Base-by-base conservation (phyloP, 2,797 vertebrate species). In the Gymnocypris eckloni region DNA sequence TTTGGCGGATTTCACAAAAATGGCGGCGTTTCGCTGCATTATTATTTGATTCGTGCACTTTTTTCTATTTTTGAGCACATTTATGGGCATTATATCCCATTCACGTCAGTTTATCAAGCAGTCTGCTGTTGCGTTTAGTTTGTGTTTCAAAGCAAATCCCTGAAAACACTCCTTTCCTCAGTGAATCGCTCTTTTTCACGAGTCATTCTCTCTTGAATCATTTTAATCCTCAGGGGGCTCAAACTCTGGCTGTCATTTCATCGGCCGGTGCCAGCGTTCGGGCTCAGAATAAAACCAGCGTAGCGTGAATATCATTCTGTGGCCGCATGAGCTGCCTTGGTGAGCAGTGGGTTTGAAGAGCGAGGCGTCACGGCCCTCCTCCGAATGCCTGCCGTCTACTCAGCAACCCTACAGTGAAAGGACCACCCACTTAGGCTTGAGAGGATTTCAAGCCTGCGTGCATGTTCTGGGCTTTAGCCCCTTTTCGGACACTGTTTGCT, bases 401-500 rank as follows among this genome's bases (percentile, higher is more conserved):
- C 94, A 90, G 95, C 94, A 95, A 95, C 95, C 89, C 94, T 93
- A 92, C 95, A 94, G 93, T 94, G 93, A 96, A 94, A 94, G 93
- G 96, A 96, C 96, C 96, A 96, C 96, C 95, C 96, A 96, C 95
- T 95, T 94, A 94, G 96, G 95, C 89, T 93, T 94, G 95, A 94
- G 93, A 94, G 94, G 94, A 94, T 94, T 95, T 95, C 92, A 92
- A 94, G 92, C 92, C 91, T 93, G 92, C 92, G 92, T 93, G 94
- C 94, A 92, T 93, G 92, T 93, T 87, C 93, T 93, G 93, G 95
- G 93, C 93, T 94, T 95, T 91, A 91, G 90, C 90, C 92, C 87
- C 93, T 94, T 94, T 92, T 91, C 91, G 87, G 88, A 93, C 92
- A 91, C 90, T 92, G 92, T 95, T 94, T 93, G 92, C 91, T 85